Evolutionary conservation across 2,113 vertebrate genomes (phyloP).

Genomic region (Tychaedon coryphoeus): DNA sequence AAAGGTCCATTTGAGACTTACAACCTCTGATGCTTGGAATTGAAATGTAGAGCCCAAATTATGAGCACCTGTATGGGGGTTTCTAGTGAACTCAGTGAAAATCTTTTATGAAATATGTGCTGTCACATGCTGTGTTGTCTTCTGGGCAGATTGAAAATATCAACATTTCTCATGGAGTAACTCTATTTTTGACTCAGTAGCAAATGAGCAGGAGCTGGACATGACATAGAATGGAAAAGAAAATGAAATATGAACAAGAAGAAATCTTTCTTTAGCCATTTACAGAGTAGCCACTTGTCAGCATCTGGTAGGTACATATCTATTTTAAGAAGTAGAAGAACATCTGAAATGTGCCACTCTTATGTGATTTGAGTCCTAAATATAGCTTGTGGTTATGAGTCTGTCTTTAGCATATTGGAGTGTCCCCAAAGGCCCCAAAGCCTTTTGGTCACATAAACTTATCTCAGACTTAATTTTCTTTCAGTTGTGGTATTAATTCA

Average conservation of each 20-base stretch:
- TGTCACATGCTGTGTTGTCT: slow-evolving; percentile 30
- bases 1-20: slow-evolving; percentile 22
- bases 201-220: slow-evolving; percentile 16
- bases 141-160: slow-evolving; percentile 21
- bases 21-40: slow-evolving; percentile 2
- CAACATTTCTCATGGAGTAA: neutral
- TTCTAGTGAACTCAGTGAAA: neutral
- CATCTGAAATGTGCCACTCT: slow-evolving; percentile 28
- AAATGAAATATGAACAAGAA: neutral
- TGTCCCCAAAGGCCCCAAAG: neutral
- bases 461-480: slow-evolving; percentile 34
- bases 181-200: slow-evolving; percentile 42
- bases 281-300: neutral
- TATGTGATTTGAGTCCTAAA: slow-evolving; percentile 21
- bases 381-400: neutral
- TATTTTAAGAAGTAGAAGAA: slow-evolving; percentile 26
- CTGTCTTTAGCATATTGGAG: neutral
- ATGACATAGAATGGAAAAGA: slow-evolving; percentile 21
- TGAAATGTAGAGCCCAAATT: neutral
- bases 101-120: neutral
- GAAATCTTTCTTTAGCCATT: neutral
- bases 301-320: neutral
- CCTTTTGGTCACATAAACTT: neutral
- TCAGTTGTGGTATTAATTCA: neutral
- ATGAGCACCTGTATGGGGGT: neutral